These are phyloP conservation scores for Exephanes ischioxanthus DNA, from an alignment of 2,888 invertebrate species.

Conservation along the genomic window DNA sequence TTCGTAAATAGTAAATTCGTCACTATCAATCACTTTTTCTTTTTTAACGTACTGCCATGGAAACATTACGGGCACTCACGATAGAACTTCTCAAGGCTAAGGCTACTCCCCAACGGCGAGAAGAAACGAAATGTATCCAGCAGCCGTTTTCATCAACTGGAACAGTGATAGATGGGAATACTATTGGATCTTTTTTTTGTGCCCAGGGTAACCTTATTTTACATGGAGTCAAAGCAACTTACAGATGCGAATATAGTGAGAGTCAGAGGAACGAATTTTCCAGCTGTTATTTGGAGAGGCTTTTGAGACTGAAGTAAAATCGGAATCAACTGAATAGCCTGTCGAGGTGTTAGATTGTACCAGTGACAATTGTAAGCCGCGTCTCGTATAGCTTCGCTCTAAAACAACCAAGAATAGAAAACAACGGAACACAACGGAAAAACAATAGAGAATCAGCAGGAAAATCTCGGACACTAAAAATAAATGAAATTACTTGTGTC, in stretches of 20 bases:
- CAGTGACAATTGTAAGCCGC: conserved; percentile 49
- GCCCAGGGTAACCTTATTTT: not conserved
- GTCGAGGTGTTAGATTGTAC: conserved; percentile 11
- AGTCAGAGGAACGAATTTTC: conserved; percentile 67
- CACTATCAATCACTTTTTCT: not conserved
- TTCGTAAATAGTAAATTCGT: not conserved
- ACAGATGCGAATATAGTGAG: conserved; percentile 65
- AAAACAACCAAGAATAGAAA: conserved; percentile 19
- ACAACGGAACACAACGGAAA: not conserved
- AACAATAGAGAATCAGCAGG: not conserved
- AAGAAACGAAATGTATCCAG: conserved; percentile 55
- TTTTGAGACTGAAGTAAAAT: conserved; percentile 59
- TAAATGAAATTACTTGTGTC: conserved; percentile 25
- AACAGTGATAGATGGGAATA: conserved; percentile 7
- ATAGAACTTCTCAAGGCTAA: not conserved
- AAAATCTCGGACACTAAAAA: not conserved
- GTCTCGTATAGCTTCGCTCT: conserved; percentile 43
- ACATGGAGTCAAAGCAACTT: conserved; percentile 24
- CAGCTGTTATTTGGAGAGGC: conserved; percentile 66
- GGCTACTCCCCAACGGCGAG: conserved; percentile 47
- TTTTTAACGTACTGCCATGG: not conserved
- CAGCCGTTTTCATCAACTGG: conserved; percentile 46
- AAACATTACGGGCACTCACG: too few relatives aligned
- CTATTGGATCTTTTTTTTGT: not conserved
- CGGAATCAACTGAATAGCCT: conserved; percentile 52